Evolutionary conservation across 2,113 vertebrate genomes (phyloP).

Genomic region (Dermatemys mawii): DNA sequence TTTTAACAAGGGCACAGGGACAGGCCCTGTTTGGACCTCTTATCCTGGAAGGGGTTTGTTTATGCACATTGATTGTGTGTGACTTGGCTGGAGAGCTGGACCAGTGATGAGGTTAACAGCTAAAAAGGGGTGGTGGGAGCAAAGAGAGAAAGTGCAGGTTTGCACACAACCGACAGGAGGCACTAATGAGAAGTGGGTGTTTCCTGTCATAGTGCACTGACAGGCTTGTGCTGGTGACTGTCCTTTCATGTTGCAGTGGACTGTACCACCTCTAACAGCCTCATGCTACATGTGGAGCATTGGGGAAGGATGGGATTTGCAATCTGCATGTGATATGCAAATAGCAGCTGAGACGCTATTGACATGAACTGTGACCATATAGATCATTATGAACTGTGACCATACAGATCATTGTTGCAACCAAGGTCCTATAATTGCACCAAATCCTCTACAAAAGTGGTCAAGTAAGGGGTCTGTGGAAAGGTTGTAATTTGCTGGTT

Average conservation of each 20-base stretch:
- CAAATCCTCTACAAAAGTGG: too few species aligned
- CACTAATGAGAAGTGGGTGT: neutral
- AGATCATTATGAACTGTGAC: too few species aligned
- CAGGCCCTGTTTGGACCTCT: neutral
- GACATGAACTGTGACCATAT: too few species aligned
- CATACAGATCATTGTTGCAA: too few species aligned
- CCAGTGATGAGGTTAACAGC: neutral
- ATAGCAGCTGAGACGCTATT: neutral
- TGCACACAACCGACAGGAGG: neutral
- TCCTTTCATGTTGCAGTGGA: neutral
- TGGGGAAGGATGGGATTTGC: neutral
- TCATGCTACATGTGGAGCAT: fast-evolving
- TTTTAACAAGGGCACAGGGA: neutral
- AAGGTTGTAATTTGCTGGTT: too few species aligned
- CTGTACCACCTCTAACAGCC: neutral
- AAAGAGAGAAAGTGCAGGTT: neutral
- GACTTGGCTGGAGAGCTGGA: neutral
- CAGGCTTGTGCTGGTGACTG: neutral
- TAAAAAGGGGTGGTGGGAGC: neutral
- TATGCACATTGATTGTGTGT: neutral
- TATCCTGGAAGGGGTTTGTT: neutral
- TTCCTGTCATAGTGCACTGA: neutral
- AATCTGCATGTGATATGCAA: neutral
- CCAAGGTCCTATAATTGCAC: too few species aligned
- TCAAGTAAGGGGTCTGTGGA: too few species aligned